phyloP scores from a whole-genome alignment of 2,113 vertebrate species.

The Oceanodroma tethys region DNA sequence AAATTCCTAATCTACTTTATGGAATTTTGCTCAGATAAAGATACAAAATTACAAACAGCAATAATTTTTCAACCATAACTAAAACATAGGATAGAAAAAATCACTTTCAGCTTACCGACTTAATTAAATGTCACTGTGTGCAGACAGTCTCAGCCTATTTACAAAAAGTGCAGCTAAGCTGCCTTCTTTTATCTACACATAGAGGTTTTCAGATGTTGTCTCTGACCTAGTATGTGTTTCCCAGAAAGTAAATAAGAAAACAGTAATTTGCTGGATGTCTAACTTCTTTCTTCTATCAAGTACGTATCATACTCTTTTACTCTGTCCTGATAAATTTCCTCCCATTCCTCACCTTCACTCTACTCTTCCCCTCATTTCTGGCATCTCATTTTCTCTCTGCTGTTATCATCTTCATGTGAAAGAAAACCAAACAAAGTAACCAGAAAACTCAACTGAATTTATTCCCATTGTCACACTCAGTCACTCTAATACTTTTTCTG shows the following conservation, averaged over 20 bases:
- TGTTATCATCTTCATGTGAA: background rate
- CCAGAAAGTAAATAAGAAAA: background rate
- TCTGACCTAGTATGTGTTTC: background rate
- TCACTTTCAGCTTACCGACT: background rate
- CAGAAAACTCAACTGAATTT: background rate
- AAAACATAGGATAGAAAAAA: background rate
- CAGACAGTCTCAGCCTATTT: background rate
- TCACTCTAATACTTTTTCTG: background rate
- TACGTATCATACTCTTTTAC: background rate
- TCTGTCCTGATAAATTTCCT: background rate
- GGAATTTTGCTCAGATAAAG: slow-evolving; percentile 2
- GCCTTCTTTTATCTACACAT: slow-evolving; percentile 1
- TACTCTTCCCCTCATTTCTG: background rate
- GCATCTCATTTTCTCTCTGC: background rate
- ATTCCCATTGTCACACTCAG: background rate
- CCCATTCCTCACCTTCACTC: background rate
- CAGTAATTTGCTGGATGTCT: background rate
- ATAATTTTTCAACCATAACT: background rate
- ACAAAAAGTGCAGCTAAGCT: background rate
- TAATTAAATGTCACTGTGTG: slow-evolving; percentile 10
- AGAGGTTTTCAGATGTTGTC: background rate
- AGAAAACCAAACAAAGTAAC: background rate
- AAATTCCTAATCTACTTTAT: background rate
- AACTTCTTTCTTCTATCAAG: background rate
- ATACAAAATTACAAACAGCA: background rate